Conservation (phyloP, 2,888 invertebrate genomes). For the Pyralis farinalis region DNA sequence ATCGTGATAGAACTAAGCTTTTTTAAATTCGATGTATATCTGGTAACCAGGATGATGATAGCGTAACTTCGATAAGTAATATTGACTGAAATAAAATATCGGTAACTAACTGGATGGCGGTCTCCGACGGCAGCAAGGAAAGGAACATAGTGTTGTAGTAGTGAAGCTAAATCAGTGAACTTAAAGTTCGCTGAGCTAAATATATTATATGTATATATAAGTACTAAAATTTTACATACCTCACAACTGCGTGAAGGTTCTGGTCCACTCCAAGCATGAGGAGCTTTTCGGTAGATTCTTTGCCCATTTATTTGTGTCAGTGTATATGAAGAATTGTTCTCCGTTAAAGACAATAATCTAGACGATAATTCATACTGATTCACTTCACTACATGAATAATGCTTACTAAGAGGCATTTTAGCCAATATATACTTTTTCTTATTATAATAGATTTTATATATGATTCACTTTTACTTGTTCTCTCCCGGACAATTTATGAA, state of each 20-base stretch:
- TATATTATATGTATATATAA: too few relatives aligned
- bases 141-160: too few relatives aligned
- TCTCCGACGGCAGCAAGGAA: too few relatives aligned
- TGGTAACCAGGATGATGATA: too few relatives aligned
- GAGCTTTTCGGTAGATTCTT: constrained; percentile 83
- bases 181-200: too few relatives aligned
- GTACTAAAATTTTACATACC: constrained; percentile 55
- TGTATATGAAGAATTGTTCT: constrained; percentile 73
- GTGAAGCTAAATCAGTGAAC: too few relatives aligned
- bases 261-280: constrained; percentile 74
- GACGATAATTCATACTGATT: constrained; percentile 77
- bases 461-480: constrained; percentile 36
- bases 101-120: too few relatives aligned
- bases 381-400: constrained; percentile 75
- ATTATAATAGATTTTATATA: constrained; percentile 60
- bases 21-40: too few relatives aligned
- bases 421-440: constrained; percentile 62
- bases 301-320: constrained; percentile 86
- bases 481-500: constrained; percentile 42
- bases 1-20: too few relatives aligned
- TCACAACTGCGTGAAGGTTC: constrained; percentile 83
- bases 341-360: constrained; percentile 72
- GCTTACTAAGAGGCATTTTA: constrained; percentile 72
- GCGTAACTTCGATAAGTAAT: too few relatives aligned
- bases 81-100: too few relatives aligned